A percentile compares a stretch with the other conserved stretches of the same genome.
phyloP scores from a whole-genome alignment of 2,888 invertebrate species.

The Muschampia plurimacula region DNA sequence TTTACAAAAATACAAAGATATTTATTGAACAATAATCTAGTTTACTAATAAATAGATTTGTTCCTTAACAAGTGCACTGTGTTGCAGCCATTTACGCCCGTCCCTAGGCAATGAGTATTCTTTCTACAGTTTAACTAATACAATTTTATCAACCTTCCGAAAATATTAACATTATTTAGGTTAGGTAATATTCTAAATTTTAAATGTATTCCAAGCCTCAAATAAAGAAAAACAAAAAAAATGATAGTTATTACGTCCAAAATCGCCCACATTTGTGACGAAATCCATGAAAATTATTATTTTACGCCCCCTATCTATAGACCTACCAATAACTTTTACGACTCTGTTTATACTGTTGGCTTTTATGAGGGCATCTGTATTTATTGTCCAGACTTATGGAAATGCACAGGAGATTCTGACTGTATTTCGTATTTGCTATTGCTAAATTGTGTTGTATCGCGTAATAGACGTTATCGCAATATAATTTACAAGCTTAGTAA shows the following conservation, averaged over 20 bases:
- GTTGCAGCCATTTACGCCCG: no score
- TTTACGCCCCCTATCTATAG: conserved; percentile 5
- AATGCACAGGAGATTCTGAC: not conserved
- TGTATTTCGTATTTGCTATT: not conserved
- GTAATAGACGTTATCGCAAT: not conserved
- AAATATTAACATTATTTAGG: no score
- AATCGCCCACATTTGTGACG: conserved; percentile 1
- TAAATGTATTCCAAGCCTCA: no score
- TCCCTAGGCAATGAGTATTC: no score
- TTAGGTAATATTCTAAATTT: no score
- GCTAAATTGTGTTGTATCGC: not conserved
- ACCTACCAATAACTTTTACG: conserved; percentile 14
- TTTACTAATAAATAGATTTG: no score
- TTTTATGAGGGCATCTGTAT: conserved; percentile 7
- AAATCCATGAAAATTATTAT: conserved; percentile 19
- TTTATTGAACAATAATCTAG: no score
- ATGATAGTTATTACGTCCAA: not conserved
- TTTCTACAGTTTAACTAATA: no score
- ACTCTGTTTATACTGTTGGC: not conserved
- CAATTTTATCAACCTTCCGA: no score
- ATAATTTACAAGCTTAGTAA: not conserved
- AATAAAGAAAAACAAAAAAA: no score
- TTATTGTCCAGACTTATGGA: conserved; percentile 7
- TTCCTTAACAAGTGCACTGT: no score
- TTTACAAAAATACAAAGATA: no score